Percentiles rank a stretch among this genome's conserved stretches.
Conservation (phyloP, 2,888 invertebrate species). For the Synanthedon tipuliformis region DNA sequence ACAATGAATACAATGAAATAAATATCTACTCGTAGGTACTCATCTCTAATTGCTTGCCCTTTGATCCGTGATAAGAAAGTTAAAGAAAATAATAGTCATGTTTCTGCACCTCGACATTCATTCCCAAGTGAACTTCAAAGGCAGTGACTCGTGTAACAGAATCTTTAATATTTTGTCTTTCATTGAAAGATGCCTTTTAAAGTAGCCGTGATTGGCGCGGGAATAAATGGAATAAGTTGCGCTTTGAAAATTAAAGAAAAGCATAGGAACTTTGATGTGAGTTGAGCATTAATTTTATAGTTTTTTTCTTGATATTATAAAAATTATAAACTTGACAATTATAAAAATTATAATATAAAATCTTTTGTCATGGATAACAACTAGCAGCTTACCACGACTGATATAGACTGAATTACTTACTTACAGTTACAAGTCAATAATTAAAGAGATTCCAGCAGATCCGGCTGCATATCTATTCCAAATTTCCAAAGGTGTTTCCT, state of each 20-base stretch:
- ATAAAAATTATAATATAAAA: background rate
- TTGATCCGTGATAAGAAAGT: background rate
- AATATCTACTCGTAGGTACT: no score
- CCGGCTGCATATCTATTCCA: no score
- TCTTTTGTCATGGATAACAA: no score
- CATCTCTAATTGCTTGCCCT: background rate
- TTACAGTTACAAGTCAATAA: no score
- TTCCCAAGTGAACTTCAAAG: background rate
- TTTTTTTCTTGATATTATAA: background rate
- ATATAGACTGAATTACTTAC: no score
- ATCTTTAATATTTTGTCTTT: no score
- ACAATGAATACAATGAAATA: no score
- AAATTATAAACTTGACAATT: background rate
- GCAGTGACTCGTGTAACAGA: background rate
- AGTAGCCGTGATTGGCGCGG: slow-evolving; percentile 80
- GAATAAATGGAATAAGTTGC: slow-evolving; percentile 77
- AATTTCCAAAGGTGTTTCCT: no score
- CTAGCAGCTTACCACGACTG: no score
- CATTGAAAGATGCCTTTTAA: slow-evolving; percentile 23
- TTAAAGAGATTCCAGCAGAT: no score
- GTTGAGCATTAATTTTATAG: slow-evolving; percentile 8
- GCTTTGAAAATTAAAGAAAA: slow-evolving; percentile 76
- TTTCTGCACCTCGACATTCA: background rate
- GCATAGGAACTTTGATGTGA: slow-evolving; percentile 51
- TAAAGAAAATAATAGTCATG: background rate